Percentiles rank a stretch among this genome's conserved stretches.
These are phyloP conservation scores for Orthonyx spaldingii DNA, from an alignment of 2,113 vertebrate species.

Conservation along the genomic window DNA sequence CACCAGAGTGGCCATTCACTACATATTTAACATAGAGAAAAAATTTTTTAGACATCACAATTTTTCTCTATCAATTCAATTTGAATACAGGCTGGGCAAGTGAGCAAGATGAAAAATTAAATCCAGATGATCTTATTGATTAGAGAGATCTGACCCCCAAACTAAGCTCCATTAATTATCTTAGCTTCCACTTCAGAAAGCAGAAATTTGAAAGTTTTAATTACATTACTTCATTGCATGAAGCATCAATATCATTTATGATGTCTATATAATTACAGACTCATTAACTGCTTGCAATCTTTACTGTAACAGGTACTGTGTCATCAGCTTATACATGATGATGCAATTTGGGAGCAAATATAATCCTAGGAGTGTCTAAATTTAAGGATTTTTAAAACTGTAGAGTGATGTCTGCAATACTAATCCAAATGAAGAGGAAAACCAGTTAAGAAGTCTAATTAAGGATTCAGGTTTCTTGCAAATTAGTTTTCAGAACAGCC, in stretches of 20 bases:
- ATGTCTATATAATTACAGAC: not conserved
- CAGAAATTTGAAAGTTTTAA: slow-evolving; percentile 18
- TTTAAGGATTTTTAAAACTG: not conserved
- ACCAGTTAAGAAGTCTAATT: not conserved
- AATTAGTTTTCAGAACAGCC: not conserved
- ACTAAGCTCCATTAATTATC: slow-evolving; percentile 53
- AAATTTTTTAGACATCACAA: slow-evolving; percentile 54
- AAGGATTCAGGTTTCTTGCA: not conserved
- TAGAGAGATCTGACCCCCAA: slow-evolving; percentile 35
- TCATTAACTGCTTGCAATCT: not conserved
- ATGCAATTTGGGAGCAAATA: not conserved
- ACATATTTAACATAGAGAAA: slow-evolving; percentile 34
- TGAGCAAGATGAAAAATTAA: slow-evolving; percentile 49
- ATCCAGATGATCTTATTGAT: slow-evolving; percentile 52
- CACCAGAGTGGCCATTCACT: slow-evolving; percentile 50
- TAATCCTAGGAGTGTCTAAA: not conserved
- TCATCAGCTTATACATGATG: not conserved
- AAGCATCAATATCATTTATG: not conserved
- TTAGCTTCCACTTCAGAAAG: not conserved
- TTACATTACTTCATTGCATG: not conserved
- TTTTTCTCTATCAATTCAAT: slow-evolving; percentile 52
- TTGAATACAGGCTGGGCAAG: slow-evolving; percentile 33
- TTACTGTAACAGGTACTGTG: not conserved
- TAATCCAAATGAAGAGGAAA: not conserved
- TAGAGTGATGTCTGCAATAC: not conserved